These are phyloP conservation scores for Chlorops oryzae DNA, from an alignment of 1,140 invertebrate genomes.

Conservation along the genomic window DNA sequence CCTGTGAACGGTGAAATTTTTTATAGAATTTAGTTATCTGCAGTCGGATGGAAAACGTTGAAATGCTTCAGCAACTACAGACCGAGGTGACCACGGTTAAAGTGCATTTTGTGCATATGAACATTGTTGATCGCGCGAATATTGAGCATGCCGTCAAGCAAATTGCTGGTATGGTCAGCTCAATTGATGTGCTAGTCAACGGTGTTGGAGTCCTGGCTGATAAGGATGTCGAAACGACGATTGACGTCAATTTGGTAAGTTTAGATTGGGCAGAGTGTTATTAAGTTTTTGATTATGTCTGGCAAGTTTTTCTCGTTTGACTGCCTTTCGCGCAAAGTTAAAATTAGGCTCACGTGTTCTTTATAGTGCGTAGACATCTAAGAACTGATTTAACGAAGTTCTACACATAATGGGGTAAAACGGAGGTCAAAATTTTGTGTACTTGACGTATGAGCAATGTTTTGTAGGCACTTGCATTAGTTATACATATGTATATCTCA, in stretches of 20 bases:
- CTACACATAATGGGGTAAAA: no score
- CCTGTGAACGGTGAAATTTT: neutral
- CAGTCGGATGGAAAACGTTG: constrained; percentile 39
- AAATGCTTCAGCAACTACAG: constrained; percentile 39
- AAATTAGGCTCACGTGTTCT: no score
- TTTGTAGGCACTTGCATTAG: no score
- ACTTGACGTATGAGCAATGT: no score
- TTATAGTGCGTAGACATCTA: no score
- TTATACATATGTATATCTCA: no score
- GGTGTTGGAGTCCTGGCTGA: constrained; percentile 37
- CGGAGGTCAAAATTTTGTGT: no score
- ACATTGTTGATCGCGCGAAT: constrained; percentile 30
- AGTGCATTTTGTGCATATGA: constrained; percentile 30
- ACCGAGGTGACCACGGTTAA: constrained; percentile 24
- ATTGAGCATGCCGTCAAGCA: constrained; percentile 32
- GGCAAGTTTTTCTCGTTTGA: no score
- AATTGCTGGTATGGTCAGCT: constrained; percentile 26
- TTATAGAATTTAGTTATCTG: constrained; percentile 28
- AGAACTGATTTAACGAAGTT: no score
- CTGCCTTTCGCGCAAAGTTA: no score
- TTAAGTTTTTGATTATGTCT: no score
- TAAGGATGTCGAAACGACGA: constrained; percentile 35
- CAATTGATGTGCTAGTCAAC: constrained; percentile 41
- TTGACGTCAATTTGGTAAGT: constrained; percentile 39
- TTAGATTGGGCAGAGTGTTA: no score